Base-by-base conservation (phyloP, 2,888 invertebrate species). In the Deilephila elpenor region DNA sequence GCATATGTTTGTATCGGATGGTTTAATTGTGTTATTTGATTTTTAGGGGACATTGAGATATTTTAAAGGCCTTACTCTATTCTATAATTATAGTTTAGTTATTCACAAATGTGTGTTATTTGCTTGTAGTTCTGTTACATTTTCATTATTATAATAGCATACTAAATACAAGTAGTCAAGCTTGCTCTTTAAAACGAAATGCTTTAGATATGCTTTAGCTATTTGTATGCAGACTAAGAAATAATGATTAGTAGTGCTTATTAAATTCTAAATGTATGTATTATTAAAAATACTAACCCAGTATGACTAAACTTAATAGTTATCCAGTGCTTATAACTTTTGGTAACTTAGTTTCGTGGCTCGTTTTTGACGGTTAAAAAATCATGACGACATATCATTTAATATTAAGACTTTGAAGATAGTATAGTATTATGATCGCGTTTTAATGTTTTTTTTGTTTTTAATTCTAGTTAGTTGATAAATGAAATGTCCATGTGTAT, bases 181-280 rank as follows among this genome's bases (percentile, higher is more conserved):
- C n/a, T 64, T 64, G 37, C 37, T 44, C 44, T 64, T 44, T 44
- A 5, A n/a, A 64, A n/a, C n/a, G 20, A 37, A 7, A 37, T 20
- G n/a, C 37, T 34, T n/a, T 37, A 37, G 29, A 4, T 61, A 61
- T 60, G 14, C 34, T 25, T 25, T 25, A 25, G 25, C 25, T n/a
- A 62, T 37, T 14, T 37, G 20, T 67, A 67, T 51, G 67, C 25
- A 67, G 51, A 51, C 14, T 61, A 25, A 64, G 37, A 14, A 64
- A 37, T 44, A 64, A 51, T 51, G 3, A 51, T 25, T 25, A 7
- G 34, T 62, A 62, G 64, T 25, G 67, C 67, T 67, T 67, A 44
- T 51, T 67, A 67, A 67, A 67, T 67, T 67, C 44, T 44, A 25
- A 20, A 17, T 67, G 44, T 67, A 67, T 61, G 44, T 67, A 44